phyloP scores from a whole-genome alignment of 2,113 vertebrate genomes.

The Crotalus helleri region DNA sequence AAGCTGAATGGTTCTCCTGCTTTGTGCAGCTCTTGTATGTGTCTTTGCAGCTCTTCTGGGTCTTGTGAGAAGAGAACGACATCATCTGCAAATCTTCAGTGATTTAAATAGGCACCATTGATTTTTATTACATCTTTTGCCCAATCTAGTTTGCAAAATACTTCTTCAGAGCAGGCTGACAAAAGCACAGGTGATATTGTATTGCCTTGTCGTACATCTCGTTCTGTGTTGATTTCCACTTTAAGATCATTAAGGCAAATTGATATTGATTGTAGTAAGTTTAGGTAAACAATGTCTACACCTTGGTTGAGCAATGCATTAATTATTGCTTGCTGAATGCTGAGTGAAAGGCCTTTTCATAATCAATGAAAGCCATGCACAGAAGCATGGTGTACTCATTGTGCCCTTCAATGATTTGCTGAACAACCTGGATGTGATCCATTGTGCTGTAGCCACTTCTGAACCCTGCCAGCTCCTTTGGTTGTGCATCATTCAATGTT shows the following conservation, averaged over 20 bases:
- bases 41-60: neutral
- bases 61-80: neutral
- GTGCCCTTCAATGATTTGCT: too few relatives aligned
- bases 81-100: neutral
- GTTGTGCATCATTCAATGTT: too few relatives aligned
- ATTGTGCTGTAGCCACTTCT: too few relatives aligned
- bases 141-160: neutral
- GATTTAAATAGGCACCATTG: neutral
- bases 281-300: too few relatives aligned
- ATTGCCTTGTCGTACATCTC: neutral
- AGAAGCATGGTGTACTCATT: too few relatives aligned
- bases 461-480: too few relatives aligned
- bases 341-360: too few relatives aligned
- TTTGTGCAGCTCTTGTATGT: neutral
- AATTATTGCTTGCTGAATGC: too few relatives aligned
- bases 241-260: neutral
- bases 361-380: too few relatives aligned
- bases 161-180: neutral
- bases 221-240: neutral
- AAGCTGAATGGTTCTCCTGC: neutral
- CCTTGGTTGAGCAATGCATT: too few relatives aligned
- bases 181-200: neutral
- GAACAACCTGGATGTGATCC: too few relatives aligned
- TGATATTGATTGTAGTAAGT: too few relatives aligned
- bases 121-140: neutral